These are phyloP conservation scores for Dicyrtomina minuta DNA, from an alignment of 2,888 invertebrate species.

Conservation along the genomic window DNA sequence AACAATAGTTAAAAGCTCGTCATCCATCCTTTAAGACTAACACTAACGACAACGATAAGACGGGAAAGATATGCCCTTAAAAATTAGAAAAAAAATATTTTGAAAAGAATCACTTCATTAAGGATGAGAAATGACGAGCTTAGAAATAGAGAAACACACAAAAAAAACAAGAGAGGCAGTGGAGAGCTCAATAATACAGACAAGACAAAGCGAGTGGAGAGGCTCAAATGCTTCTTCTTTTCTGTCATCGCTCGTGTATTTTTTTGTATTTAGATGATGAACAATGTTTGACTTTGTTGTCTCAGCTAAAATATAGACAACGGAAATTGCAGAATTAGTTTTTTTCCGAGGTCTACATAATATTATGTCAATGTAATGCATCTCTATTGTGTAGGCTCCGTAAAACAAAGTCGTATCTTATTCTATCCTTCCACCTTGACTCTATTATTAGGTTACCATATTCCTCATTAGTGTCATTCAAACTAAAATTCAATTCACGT, in stretches of 20 bases:
- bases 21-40: too few relatives aligned
- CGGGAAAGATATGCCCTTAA: too few relatives aligned
- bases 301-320: constrained; percentile 3
- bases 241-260: neutral
- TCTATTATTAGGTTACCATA: constrained; percentile 14
- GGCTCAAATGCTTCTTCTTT: neutral
- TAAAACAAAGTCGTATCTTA: neutral
- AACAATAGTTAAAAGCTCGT: too few relatives aligned
- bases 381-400: neutral
- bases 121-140: too few relatives aligned
- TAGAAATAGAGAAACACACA: neutral
- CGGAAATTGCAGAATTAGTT: constrained; percentile 11
- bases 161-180: neutral
- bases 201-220: neutral
- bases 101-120: too few relatives aligned
- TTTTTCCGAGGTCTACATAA: constrained; percentile 1
- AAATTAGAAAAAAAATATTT: too few relatives aligned
- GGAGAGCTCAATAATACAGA: neutral
- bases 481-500: constrained; percentile 1
- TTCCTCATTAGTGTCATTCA: constrained; percentile 23
- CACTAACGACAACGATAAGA: too few relatives aligned
- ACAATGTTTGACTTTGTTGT: constrained; percentile 20
- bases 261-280: neutral
- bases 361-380: too few relatives aligned
- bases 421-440: neutral